phyloP scores from a whole-genome alignment of 2,113 vertebrate genomes.

The Cynopterus brachyotis region DNA sequence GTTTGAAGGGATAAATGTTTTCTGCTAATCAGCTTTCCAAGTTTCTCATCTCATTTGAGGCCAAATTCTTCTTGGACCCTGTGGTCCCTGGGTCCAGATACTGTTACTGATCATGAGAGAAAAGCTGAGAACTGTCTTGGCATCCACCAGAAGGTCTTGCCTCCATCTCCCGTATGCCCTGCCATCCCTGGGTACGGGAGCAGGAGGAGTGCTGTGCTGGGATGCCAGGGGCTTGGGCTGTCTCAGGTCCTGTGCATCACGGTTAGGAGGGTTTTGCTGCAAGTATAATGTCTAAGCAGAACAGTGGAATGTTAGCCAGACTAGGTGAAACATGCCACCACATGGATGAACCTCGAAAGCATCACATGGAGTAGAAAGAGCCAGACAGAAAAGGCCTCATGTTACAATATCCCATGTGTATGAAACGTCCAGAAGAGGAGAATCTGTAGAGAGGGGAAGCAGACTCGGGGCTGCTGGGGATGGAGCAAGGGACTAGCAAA shows the following conservation, averaged over 20 bases:
- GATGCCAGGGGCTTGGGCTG: background rate
- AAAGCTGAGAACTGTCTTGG: accelerated
- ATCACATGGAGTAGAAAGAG: background rate
- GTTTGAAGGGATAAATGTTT: background rate
- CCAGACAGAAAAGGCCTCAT: background rate
- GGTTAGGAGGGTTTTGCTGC: background rate
- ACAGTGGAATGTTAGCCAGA: background rate
- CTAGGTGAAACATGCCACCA: background rate
- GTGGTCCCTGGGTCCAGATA: too few relatives aligned
- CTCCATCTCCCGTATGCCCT: accelerated
- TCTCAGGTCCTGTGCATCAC: background rate
- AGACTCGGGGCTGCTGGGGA: background rate
- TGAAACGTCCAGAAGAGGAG: background rate
- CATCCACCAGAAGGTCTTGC: background rate
- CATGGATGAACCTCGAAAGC: accelerated
- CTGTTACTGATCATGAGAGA: background rate
- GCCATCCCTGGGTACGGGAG: accelerated
- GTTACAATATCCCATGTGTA: accelerated
- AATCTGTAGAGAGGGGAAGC: background rate
- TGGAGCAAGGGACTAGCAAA: background rate
- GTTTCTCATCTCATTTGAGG: background rate
- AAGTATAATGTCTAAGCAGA: background rate
- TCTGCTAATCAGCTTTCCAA: background rate
- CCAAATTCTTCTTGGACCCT: background rate
- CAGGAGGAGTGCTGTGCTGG: background rate